Percentiles rank a stretch among this genome's conserved stretches.
These are phyloP conservation scores for Teleiodes luculella DNA, from an alignment of 2,888 invertebrate genomes.

Conservation along the genomic window DNA sequence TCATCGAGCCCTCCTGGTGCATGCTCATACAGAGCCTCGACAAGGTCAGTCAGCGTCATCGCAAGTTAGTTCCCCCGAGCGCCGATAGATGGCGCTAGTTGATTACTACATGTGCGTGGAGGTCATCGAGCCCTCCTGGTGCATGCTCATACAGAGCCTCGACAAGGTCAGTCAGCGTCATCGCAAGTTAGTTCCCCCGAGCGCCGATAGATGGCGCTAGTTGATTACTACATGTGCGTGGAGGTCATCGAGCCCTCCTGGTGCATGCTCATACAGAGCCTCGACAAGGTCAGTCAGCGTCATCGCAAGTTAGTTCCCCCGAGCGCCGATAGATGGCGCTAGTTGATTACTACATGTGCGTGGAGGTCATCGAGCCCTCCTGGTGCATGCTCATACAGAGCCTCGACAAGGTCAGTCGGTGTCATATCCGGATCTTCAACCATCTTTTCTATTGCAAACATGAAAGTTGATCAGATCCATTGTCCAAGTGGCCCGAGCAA, in stretches of 20 bases:
- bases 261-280: slow-evolving; percentile 91
- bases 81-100: too few relatives aligned
- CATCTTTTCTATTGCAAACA: too few relatives aligned
- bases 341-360: slow-evolving; percentile 99
- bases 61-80: too few relatives aligned
- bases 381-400: slow-evolving; percentile 94
- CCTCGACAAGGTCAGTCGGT: slow-evolving; percentile 93
- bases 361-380: slow-evolving; percentile 97
- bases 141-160: slow-evolving; percentile 90
- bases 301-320: too few relatives aligned
- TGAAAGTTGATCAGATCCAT: too few relatives aligned
- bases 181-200: too few relatives aligned
- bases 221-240: slow-evolving; percentile 99
- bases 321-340: too few relatives aligned
- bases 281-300: slow-evolving; percentile 94
- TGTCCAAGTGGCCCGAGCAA: too few relatives aligned
- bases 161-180: slow-evolving; percentile 81
- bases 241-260: slow-evolving; percentile 98
- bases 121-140: slow-evolving; percentile 98
- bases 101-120: slow-evolving; percentile 99
- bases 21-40: slow-evolving; percentile 91
- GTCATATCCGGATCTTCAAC: too few relatives aligned
- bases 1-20: slow-evolving; percentile 97
- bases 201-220: too few relatives aligned
- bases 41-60: slow-evolving; percentile 81